Evolutionary conservation across 2,888 invertebrate species (phyloP).

Genomic region (Tethea ocularis): DNA sequence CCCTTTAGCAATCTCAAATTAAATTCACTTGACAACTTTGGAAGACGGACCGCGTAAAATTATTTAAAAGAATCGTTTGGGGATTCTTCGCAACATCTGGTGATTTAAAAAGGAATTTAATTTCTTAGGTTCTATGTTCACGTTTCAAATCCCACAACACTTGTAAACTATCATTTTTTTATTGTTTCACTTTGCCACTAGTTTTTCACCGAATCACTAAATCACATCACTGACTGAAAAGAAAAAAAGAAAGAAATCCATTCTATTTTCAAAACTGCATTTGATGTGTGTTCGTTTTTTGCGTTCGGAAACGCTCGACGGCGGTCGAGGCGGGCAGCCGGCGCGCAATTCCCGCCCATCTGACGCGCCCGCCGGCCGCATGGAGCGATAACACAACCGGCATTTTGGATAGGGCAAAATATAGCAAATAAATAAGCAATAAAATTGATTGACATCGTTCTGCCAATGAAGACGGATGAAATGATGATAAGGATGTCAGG

Average conservation of each 20-base stretch:
- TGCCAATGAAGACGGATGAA: constrained; percentile 1
- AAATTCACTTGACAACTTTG: not conserved
- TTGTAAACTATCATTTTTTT: not conserved
- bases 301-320: constrained; percentile 19
- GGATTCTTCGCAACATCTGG: not conserved
- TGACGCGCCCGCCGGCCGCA: constrained; percentile 55
- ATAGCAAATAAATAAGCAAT: constrained; percentile 2
- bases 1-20: constrained; percentile 3
- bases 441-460: constrained; percentile 2
- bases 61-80: not conserved
- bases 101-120: not conserved
- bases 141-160: not conserved
- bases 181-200: not conserved
- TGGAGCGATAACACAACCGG: constrained; percentile 27
- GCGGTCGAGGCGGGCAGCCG: constrained; percentile 59
- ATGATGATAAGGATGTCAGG: not conserved
- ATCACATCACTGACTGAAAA: not conserved
- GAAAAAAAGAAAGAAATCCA: not conserved
- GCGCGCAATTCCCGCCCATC: constrained; percentile 60
- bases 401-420: constrained; percentile 18
- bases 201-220: not conserved
- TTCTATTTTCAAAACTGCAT: constrained; percentile 3
- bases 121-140: not conserved
- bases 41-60: not conserved
- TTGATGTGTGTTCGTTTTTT: not conserved